These are phyloP conservation scores for Strix aluco DNA, from an alignment of 2,113 vertebrate genomes.

Conservation along the genomic window DNA sequence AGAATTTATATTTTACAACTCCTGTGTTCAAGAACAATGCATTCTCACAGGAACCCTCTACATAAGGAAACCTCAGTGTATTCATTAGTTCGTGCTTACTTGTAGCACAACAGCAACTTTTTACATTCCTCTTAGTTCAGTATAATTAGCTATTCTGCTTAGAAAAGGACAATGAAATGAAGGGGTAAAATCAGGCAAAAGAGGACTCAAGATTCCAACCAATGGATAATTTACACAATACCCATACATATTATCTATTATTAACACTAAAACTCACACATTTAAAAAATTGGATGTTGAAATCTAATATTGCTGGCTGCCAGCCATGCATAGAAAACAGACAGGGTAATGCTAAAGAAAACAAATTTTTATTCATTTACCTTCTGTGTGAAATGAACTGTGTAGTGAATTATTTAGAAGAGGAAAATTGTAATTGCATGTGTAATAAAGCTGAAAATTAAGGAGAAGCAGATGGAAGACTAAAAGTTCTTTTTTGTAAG, in stretches of 20 bases:
- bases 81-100: background rate
- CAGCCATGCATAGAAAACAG: background rate
- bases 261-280: background rate
- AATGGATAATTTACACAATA: background rate
- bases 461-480: slow-evolving; percentile 46
- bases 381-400: slow-evolving; percentile 24
- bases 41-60: background rate
- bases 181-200: background rate
- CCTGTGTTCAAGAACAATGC: background rate
- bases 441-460: slow-evolving; percentile 63
- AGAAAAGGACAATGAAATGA: background rate
- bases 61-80: background rate
- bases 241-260: background rate
- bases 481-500: slow-evolving; percentile 36
- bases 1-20: background rate
- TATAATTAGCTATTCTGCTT: background rate
- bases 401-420: slow-evolving; percentile 37
- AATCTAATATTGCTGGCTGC: background rate
- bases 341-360: slow-evolving; percentile 34
- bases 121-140: background rate
- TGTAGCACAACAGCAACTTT: background rate
- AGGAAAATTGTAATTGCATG: slow-evolving; percentile 45
- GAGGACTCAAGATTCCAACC: background rate
- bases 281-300: background rate
- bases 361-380: slow-evolving; percentile 48